Evolutionary conservation across 2,113 vertebrate genomes (phyloP), one percentile per base, ranked within the genome.

Genomic region (Pedionomus torquatus): DNA sequence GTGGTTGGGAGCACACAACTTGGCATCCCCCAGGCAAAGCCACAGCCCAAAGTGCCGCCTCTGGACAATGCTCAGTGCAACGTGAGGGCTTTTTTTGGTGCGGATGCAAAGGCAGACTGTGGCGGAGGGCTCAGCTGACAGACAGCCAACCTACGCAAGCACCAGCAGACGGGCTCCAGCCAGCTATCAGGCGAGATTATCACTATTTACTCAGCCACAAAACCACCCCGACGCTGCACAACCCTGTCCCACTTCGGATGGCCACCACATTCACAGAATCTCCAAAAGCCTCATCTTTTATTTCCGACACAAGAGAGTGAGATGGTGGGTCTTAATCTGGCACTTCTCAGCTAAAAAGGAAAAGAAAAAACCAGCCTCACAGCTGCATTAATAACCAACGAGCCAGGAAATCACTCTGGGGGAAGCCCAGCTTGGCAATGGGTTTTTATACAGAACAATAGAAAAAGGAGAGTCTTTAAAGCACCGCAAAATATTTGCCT

Each of bases 321-420:
- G 70, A 58, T 4, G 17, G 18, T 11, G 8, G 16, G 20, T 70
- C 12, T 2, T 43, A n/a, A 87, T 31, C 54, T 4, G 17, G n/a
- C 28, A 3, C 28, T 26, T 71, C 51, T 58, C 55, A 21, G 58
- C 8, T 26, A 43, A 79, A 83, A 92, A 92, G 14, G 5, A 52
- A 64, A 91, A 68, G 28, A 64, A 51, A 66, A 91, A 82, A 18
- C 10, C 52, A 55, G 33, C 19, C 48, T 19, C 0, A 1, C 81
- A 81, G 77, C 77, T 78, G 77, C 7, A 0, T 68, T 75, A 51
- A 80, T 35, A 89, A 43, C 17, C 66, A 26, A 25, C 0, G 21
- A 91, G 87, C 55, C 88, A 95, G 84, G 93, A 94, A 97, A 84
- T 6, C 5, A 14, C 89, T 41, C 63, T 15, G 1, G 89, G 93